These are phyloP conservation scores for Phylloscopus trochiloides DNA, from an alignment of 2,113 vertebrate genomes.

Conservation along the genomic window DNA sequence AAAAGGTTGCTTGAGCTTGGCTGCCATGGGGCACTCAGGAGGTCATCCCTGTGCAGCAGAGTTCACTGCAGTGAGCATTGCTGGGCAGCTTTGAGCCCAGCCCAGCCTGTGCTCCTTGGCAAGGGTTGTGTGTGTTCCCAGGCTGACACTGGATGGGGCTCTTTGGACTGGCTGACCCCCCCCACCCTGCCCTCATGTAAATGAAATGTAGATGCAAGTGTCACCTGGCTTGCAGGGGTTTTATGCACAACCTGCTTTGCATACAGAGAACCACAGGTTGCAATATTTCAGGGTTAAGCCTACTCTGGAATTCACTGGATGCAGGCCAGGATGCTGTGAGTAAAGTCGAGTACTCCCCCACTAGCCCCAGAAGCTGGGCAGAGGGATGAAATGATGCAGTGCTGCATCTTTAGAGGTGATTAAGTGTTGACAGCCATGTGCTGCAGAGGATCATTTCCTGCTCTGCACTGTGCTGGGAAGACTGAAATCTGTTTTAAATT, in stretches of 20 bases:
- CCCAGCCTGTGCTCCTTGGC: fast-evolving
- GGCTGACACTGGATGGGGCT: neutral
- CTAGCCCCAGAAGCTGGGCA: neutral
- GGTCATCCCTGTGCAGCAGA: neutral
- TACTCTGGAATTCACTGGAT: neutral
- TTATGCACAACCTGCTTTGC: neutral
- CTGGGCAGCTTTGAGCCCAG: neutral
- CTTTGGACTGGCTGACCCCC: neutral
- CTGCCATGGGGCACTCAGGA: fast-evolving
- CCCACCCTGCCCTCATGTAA: neutral
- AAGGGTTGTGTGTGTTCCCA: neutral
- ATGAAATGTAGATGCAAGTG: neutral
- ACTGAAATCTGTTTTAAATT: neutral
- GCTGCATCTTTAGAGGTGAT: neutral
- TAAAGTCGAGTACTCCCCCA: neutral
- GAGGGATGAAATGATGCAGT: neutral
- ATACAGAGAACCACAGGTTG: neutral
- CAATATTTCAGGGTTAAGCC: neutral
- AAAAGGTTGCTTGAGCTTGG: neutral
- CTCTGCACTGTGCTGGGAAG: neutral
- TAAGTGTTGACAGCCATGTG: neutral
- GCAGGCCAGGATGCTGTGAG: neutral
- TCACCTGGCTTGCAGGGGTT: neutral
- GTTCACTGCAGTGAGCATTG: fast-evolving
- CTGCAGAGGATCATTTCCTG: neutral